Conservation (phyloP, 2,888 invertebrate genomes). For the Phrixothrix hirtus region DNA sequence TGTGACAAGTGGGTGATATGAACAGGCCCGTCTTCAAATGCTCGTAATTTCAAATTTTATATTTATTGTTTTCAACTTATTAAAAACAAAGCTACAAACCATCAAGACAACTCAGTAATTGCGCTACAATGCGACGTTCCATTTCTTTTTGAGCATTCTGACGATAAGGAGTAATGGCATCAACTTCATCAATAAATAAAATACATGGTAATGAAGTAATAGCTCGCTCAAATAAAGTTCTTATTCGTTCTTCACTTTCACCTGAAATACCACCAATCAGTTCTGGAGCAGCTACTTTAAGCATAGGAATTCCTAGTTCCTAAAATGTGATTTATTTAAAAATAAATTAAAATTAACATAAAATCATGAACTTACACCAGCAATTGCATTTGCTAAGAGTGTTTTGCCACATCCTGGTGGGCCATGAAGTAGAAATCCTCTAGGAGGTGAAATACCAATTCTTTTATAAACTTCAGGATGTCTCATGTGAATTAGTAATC, state of each 20-base stretch:
- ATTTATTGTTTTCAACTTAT: too few species aligned
- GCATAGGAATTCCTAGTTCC: slow-evolving; percentile 81
- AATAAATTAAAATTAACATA: slow-evolving; percentile 3
- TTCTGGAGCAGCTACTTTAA: slow-evolving; percentile 90
- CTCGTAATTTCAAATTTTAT: too few species aligned
- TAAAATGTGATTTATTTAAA: slow-evolving; percentile 42
- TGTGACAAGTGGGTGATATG: too few species aligned
- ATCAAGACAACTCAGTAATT: slow-evolving; percentile 87
- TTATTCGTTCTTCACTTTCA: slow-evolving; percentile 90
- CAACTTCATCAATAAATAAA: slow-evolving; percentile 95
- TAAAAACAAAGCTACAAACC: too few species aligned
- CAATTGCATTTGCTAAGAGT: slow-evolving; percentile 78
- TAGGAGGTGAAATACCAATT: slow-evolving; percentile 83
- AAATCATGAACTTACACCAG: slow-evolving; percentile 63
- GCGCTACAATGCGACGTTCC: slow-evolving; percentile 94
- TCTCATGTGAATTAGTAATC: slow-evolving; percentile 75
- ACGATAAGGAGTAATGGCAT: slow-evolving; percentile 90
- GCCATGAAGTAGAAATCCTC: slow-evolving; percentile 91
- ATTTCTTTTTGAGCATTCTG: slow-evolving; percentile 91
- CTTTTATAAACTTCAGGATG: slow-evolving; percentile 87
- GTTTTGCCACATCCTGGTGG: slow-evolving; percentile 96
- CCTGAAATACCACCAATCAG: slow-evolving; percentile 93
- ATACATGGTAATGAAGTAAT: slow-evolving; percentile 75
- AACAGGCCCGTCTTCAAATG: too few species aligned
- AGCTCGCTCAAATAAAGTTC: slow-evolving; percentile 89